Evolutionary conservation across 2,113 vertebrate genomes (phyloP), one percentile per base, ranked within the genome.

Genomic region (Rallus limicola): DNA sequence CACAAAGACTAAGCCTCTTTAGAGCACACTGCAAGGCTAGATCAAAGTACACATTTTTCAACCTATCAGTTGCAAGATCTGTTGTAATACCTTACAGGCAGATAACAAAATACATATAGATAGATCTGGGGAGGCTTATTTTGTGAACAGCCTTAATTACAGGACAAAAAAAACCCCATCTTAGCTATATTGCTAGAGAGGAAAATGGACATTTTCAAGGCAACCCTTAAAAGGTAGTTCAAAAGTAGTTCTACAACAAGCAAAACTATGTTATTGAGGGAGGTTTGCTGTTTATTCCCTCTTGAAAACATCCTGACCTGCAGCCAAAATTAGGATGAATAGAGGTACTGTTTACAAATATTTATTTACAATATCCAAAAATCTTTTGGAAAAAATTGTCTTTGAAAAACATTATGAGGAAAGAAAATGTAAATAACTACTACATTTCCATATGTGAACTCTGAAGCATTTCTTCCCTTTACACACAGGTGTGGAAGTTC

Each of bases 1-100:
- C 48, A 17, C 0, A 0, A n/a, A 79, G 56, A 44, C 29, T 3
- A 25, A 67, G 11, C 13, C 28, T 38, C 58, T 64, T 38, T 48
- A 62, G 31, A 85, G 40, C 31, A 85, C 84, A 28, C 38, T 17
- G 19, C 34, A 26, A 65, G 52, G 56, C 18, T 29, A 48, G 38
- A 63, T 19, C 36, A 34, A 59, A 88, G 36, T 2, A 40, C 1
- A 19, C 9, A 19, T 42, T 65, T 53, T 60, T 65, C 21, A 69
- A 75, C 18, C 65, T 60, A 69, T 42, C 62, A 53, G 14, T 56
- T 60, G n/a, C 20, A 38, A 60, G 16, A 31, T 29, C n/a, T 50
- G 50, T 65, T 50, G 34, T 26, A 71, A 60, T 24, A 42, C 31
- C 34, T 58, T 24, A 55, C 38, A 29, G 50, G 25, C 11, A 67